Evolutionary conservation across 1,140 invertebrate genomes (phyloP).

Genomic region (Temnothorax nylanderi): DNA sequence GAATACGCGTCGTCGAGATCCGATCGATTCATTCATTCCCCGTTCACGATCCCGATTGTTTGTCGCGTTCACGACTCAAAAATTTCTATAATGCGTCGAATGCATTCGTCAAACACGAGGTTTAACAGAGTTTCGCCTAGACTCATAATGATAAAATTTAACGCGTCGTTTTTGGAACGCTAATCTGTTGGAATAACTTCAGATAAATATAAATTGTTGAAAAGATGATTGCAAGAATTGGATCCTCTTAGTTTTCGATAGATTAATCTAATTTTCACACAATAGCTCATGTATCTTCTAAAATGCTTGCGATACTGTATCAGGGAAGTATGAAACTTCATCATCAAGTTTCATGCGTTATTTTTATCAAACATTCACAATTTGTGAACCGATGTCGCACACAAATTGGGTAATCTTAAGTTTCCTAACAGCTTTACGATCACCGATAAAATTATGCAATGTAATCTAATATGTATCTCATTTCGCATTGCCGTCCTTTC

Average conservation of each 20-base stretch:
- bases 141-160: neutral
- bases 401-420: constrained; percentile 70
- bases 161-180: neutral
- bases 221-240: neutral
- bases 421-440: constrained; percentile 80
- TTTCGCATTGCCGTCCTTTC: constrained; percentile 72
- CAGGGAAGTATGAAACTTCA: constrained; percentile 13
- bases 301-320: neutral
- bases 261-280: neutral
- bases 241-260: neutral
- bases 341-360: neutral
- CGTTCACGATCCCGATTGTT: neutral
- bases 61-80: neutral
- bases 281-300: neutral
- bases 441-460: constrained; percentile 83
- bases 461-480: constrained; percentile 81
- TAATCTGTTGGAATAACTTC: neutral
- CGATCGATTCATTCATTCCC: constrained; percentile 29
- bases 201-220: neutral
- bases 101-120: constrained; percentile 8
- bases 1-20: constrained; percentile 22
- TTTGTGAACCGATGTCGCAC: constrained; percentile 47
- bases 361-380: constrained; percentile 61
- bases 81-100: constrained; percentile 1
- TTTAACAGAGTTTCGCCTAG: neutral